phyloP scores from a whole-genome alignment of 37 sponge, comb jelly and placozoan species.

The Tethya wilhelma region DNA sequence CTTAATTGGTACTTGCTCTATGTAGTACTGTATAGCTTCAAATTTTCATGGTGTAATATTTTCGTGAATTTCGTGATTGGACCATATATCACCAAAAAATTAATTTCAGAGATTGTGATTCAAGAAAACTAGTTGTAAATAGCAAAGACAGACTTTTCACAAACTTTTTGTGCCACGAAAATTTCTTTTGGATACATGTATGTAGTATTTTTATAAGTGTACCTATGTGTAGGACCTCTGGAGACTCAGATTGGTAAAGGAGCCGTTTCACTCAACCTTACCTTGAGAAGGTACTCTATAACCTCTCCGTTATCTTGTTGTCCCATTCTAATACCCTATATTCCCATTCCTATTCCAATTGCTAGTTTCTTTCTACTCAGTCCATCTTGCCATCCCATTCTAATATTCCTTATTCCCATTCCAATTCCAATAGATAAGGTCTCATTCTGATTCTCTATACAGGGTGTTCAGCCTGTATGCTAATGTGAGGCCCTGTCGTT shows the following conservation, averaged over 20 bases:
- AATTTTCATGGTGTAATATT: too few relatives aligned
- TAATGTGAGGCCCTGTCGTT: conserved; percentile 94
- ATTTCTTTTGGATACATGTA: not conserved
- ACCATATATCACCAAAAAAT: too few relatives aligned
- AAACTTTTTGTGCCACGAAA: too few relatives aligned
- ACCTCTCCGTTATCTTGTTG: too few relatives aligned
- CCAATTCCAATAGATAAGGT: not conserved
- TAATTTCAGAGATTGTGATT: too few relatives aligned
- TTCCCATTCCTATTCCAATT: too few relatives aligned
- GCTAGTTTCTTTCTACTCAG: not conserved
- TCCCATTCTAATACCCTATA: too few relatives aligned
- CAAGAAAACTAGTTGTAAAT: too few relatives aligned
- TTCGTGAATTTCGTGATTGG: too few relatives aligned
- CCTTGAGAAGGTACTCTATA: conserved; percentile 86
- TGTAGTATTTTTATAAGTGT: not conserved
- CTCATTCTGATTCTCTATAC: not conserved
- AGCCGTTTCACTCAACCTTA: conserved; percentile 97
- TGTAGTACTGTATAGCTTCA: too few relatives aligned
- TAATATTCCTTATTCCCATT: not conserved
- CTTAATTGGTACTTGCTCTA: too few relatives aligned
- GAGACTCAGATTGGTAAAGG: conserved; percentile 98
- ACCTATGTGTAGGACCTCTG: conserved; percentile 82
- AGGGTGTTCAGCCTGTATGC: conserved; percentile 96
- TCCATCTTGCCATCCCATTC: not conserved
- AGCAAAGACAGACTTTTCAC: too few relatives aligned